Evolutionary conservation across 2,113 vertebrate species (phyloP).

Genomic region (Oriolus oriolus): DNA sequence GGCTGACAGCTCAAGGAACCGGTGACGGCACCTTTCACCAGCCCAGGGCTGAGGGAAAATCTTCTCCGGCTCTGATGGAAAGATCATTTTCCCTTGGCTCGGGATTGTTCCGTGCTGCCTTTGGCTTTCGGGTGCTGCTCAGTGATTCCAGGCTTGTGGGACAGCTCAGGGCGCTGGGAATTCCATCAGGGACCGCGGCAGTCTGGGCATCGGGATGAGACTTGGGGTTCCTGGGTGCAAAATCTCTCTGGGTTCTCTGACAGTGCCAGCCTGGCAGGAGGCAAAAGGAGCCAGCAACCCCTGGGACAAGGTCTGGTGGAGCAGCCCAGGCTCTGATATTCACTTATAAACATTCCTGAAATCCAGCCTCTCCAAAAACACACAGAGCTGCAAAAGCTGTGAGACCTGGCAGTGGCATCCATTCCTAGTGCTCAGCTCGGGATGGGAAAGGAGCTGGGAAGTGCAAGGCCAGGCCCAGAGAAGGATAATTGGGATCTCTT

Average conservation of each 20-base stretch:
- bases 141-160: background rate
- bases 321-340: background rate
- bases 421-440: background rate
- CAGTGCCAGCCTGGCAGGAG: background rate
- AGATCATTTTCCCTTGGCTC: slow-evolving; percentile 7
- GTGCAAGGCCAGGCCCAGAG: background rate
- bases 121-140: background rate
- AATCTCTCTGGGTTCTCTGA: rapidly evolving
- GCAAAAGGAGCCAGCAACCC: background rate
- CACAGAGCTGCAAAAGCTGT: background rate
- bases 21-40: slow-evolving; percentile 39
- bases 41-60: background rate
- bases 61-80: background rate
- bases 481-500: background rate
- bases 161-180: background rate
- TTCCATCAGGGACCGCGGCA: rapidly evolving
- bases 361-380: background rate
- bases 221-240: background rate
- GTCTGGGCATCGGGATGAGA: rapidly evolving
- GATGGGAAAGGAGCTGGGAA: background rate
- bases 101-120: background rate
- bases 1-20: slow-evolving; percentile 17
- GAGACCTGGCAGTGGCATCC: background rate
- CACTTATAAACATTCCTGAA: background rate
- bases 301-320: background rate